Evolutionary conservation across 2,797 vertebrate genomes (phyloP).

Genomic region (Enteromius treurensis): DNA sequence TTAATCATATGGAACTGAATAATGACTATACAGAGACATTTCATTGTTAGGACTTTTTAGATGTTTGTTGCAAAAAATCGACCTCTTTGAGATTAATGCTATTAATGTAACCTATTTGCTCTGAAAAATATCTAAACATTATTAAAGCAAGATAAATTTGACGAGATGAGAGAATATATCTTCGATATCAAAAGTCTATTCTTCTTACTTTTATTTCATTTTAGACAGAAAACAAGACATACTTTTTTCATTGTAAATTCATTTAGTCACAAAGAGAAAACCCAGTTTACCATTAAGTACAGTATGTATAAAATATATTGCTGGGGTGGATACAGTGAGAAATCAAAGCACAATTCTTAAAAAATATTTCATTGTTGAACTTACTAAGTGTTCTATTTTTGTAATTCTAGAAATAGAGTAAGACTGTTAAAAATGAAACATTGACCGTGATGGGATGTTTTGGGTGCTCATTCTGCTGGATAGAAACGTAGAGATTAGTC

Average conservation of each 20-base stretch:
- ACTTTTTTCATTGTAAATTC: background rate
- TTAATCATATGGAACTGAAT: background rate
- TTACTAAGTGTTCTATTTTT: slow-evolving; percentile 38
- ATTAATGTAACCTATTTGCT: background rate
- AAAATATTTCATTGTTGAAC: background rate
- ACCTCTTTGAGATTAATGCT: background rate
- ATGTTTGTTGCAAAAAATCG: background rate
- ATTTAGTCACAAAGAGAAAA: background rate
- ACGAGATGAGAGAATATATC: background rate
- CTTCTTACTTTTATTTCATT: background rate
- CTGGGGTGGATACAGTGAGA: background rate
- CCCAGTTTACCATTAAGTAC: background rate
- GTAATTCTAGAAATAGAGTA: background rate
- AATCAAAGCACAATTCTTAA: slow-evolving; percentile 9
- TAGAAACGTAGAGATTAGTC: background rate
- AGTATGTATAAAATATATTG: background rate
- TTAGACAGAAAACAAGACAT: background rate
- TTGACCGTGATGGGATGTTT: background rate
- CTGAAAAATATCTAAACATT: background rate
- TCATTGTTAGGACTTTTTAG: background rate
- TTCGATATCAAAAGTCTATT: background rate
- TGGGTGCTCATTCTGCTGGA: background rate
- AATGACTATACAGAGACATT: background rate
- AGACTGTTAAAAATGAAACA: background rate
- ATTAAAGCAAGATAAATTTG: background rate